Evolutionary conservation across 2,888 invertebrate genomes (phyloP), one percentile per base, ranked within the genome.

Genomic region (Eristalis arbustorum): DNA sequence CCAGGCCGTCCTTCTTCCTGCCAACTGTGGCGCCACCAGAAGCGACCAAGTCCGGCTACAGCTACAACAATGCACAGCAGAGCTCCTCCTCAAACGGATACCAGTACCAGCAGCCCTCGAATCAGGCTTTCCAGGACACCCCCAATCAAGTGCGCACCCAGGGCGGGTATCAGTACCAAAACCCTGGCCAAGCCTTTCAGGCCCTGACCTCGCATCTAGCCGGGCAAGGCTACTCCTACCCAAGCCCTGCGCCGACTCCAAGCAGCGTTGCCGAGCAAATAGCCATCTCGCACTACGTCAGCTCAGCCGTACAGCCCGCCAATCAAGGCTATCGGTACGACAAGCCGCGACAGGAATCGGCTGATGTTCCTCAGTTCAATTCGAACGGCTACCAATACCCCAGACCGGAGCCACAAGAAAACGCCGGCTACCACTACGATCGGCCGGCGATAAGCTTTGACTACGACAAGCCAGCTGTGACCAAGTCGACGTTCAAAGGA

Each of bases 261-360:
- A 40, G 18, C 8, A 42, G 18, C 1, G 40, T 37, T 13, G 37
- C 63, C 4, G 37, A 69, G 10, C 62, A 77, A 28, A 49, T 63
- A 23, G 68, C 61, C n/a, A 56, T 76, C 25, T 63, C 69, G 0
- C 69, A 69, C 3, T 63, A 68, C 11, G 34, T 56, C 3, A 64
- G 25, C 5, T 14, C 61, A 2, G 18, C 40, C 1, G 6, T 62
- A 6, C 76, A 4, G 4, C 61, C 76, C 5, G 49, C 37, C n/a
- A 37, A 49, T n/a, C 23, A 25, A 28, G 75, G 59, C 0, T 81
- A 75, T 23, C 59, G 42, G 1, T 72, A 76, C 18, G 56, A 82
- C 4, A 75, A 68, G 2, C 37, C 49, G 18, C 49, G 18, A 8
- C 49, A 49, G 49, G 49, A 18, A 2, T 1, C 8, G 10, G 18